A percentile compares a stretch with the other conserved stretches of the same genome.
These are phyloP conservation scores for Odobenus rosmarus DNA, from an alignment of 2,113 vertebrate species.

Conservation along the genomic window DNA sequence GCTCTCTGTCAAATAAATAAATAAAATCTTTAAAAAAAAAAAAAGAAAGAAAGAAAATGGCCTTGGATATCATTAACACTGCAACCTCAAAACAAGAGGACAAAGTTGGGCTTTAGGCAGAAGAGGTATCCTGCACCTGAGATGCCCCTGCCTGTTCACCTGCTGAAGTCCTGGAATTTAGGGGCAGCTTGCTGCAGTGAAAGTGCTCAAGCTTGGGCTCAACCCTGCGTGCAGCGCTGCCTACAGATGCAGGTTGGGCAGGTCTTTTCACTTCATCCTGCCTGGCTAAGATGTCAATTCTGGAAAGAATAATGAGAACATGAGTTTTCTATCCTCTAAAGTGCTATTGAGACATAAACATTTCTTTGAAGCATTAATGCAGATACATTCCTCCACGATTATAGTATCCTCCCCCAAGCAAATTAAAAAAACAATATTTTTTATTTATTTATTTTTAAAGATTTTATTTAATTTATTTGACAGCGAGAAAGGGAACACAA, in stretches of 20 bases:
- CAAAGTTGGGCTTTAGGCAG: neutral
- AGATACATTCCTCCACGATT: neutral
- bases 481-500: no score
- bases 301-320: neutral
- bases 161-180: neutral
- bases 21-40: no score
- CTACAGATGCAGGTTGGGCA: accelerated
- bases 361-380: neutral
- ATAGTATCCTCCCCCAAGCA: neutral
- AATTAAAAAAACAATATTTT: neutral
- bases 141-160: neutral
- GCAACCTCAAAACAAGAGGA: neutral
- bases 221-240: accelerated
- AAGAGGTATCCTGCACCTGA: neutral
- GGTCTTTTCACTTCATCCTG: neutral
- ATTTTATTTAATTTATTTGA: no score
- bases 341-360: neutral
- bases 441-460: no score
- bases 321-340: neutral
- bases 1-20: no score
- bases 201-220: neutral
- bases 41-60: neutral
- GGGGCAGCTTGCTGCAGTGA: neutral
- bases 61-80: neutral
- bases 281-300: neutral